Evolutionary conservation across 2,113 vertebrate genomes (phyloP), one percentile per base, ranked within the genome.

Genomic region (Chloebia gouldiae): DNA sequence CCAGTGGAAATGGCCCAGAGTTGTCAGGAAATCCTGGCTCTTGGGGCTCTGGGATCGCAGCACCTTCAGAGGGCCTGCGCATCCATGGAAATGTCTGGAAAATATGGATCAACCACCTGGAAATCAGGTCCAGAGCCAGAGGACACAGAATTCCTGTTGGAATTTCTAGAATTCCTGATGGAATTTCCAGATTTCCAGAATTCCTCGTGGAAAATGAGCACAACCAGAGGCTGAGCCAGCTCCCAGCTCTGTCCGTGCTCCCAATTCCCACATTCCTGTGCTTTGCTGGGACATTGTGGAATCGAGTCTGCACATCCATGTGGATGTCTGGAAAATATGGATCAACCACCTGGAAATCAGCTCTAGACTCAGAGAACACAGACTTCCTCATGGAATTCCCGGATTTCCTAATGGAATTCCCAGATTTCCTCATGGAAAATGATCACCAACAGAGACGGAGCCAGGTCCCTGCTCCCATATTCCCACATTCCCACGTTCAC

Each of bases 251-350:
- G 40, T 33, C 51, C 6, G 0, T 25, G n/a, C 40, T 56, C 77
- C 51, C 78, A 25, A 16, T 47, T 39, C 63, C 78, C 40, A 31
- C 33, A 66, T 80, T 45, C 61, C 40, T 6, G 4, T 2, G 7
- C 3, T 53, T 4, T 64, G 30, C 20, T 19, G 60, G 60, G 76
- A 64, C 7, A 4, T 24, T 9, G 2, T 2, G 35, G 73, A 15
- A 50, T 39, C 0, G 0, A 50, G 17, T 5, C 50, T 45, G 49
- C 39, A 45, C 13, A 39, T 66, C 40, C 40, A 4, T 1, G 16
- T 4, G 77, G 16, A 25, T 66, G 27, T 15, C 40, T 47, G 63
- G n/a, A 39, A 66, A 66, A 80, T 21, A 47, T 0, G 17, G 51
- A 80, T 16, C 4, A 10, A 21, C 16, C 21, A 25, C 50, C 50